phyloP scores from a whole-genome alignment of 2,797 vertebrate species.

The Sylvia borin region DNA sequence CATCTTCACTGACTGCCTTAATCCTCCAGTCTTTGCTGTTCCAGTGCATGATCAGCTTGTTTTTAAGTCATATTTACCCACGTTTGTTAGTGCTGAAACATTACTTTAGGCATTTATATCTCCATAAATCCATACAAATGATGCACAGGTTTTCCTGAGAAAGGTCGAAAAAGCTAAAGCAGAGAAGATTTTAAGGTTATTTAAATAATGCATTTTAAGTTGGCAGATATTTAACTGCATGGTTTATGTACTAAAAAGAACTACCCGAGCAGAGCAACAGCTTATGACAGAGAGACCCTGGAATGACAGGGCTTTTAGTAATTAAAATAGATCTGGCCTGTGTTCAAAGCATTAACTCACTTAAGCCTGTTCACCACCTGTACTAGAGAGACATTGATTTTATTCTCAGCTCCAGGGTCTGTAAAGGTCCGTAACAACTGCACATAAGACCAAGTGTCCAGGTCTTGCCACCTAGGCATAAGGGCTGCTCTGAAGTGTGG shows the following conservation, averaged over 20 bases:
- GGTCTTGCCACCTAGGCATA: neutral
- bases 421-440: neutral
- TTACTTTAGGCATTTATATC: conserved; percentile 64
- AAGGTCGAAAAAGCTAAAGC: conserved; percentile 47
- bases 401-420: conserved; percentile 21
- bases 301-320: conserved; percentile 53
- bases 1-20: conserved; percentile 73
- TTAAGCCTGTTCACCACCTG: conserved; percentile 65
- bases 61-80: conserved; percentile 69
- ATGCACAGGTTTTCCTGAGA: conserved; percentile 32
- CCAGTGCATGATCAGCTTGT: conserved; percentile 69
- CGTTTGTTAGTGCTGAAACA: conserved; percentile 73
- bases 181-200: conserved; percentile 55
- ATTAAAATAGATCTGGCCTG: conserved; percentile 69
- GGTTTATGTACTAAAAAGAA: conserved; percentile 48
- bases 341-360: conserved; percentile 45
- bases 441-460: neutral
- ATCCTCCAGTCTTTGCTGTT: conserved; percentile 73
- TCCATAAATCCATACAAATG: conserved; percentile 73
- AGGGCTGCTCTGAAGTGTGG: neutral
- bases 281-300: conserved; percentile 1
- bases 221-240: conserved; percentile 52
- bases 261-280: conserved; percentile 54
- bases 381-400: conserved; percentile 44
- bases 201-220: conserved; percentile 68